Evolutionary conservation across 2,888 invertebrate species (phyloP), one percentile per base, ranked within the genome.

Genomic region (Andrena haemorrhoa): DNA sequence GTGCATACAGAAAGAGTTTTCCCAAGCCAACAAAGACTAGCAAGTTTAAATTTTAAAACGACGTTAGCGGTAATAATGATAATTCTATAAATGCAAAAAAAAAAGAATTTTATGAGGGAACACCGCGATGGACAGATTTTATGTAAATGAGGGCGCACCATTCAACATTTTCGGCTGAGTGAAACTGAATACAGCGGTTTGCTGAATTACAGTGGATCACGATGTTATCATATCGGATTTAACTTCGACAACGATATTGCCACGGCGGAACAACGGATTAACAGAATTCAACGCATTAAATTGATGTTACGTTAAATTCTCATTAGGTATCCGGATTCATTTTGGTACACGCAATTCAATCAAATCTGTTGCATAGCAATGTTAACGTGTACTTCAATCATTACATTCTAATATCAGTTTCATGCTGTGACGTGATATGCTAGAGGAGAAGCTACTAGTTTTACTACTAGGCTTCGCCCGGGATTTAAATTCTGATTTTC

Each of bases 101-200:
- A 29, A 29, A 41, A 41, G 3, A 41, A 16, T 41, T 41, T 41
- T 12, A 41, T 16, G 12, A 41, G 41, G 41, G 4, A 41, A 41
- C 16, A 41, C 16, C 12, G 41, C 16, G 41, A 41, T 41, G 12
- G 12, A 41, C 41, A 12, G 12, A 41, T 41, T 41, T 12, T 12
- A 12, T 12, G 41, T 41, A 41, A 41, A 41, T 4, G 3, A 12
- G 12, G 41, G 12, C 12, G 12, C 12, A 12, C 4, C 4, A 41
- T 77, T 82, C 64, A 74, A 70, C 73, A 70, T 71, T 83, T 78
- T 83, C 83, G 70, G 70, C 66, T 58, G 7, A 20, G 29, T 23
- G 6, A 35, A 12, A 8, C 10, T 12, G 31, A 8, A 64, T 35
- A 16, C 16, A 61, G 41, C 1, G 41, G 41, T 41, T 12, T 41